A percentile compares a stretch with the other conserved stretches of the same genome.
phyloP scores from a whole-genome alignment of 2,888 invertebrate species.

The Alloplasta piceator region DNA sequence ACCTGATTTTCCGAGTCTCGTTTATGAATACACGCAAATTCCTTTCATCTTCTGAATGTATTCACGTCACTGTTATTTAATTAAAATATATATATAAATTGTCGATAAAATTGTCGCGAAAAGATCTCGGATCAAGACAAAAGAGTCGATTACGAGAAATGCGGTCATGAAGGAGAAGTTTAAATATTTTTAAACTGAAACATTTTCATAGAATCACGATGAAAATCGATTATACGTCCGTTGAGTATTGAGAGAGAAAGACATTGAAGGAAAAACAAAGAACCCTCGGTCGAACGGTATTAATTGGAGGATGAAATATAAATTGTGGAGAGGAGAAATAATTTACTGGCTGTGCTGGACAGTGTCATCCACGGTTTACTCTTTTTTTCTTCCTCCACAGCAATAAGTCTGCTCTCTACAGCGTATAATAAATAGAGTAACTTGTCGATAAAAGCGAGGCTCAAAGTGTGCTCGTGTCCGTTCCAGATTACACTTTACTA shows the following conservation, averaged over 20 bases:
- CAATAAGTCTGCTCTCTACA: constrained; percentile 49
- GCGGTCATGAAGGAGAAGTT: not conserved
- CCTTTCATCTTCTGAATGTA: constrained; percentile 11
- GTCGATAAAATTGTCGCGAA: constrained; percentile 27
- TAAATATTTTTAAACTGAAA: not conserved
- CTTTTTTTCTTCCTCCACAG: not conserved
- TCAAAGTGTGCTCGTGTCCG: constrained; percentile 68
- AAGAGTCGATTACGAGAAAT: constrained; percentile 33
- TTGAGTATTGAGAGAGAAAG: too few species aligned
- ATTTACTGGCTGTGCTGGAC: constrained; percentile 45
- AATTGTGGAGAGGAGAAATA: constrained; percentile 22
- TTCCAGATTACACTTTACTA: constrained; percentile 67
- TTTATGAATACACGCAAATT: constrained; percentile 12
- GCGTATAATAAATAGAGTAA: constrained; percentile 72
- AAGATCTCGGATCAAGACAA: constrained; percentile 42
- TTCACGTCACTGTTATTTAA: not conserved
- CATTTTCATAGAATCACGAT: too few species aligned
- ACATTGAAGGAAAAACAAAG: too few species aligned
- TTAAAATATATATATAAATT: not conserved
- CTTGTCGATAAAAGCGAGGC: constrained; percentile 73
- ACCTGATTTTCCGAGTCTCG: constrained; percentile 7
- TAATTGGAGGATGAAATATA: not conserved
- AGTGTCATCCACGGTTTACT: constrained; percentile 9
- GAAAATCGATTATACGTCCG: too few species aligned
- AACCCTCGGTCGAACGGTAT: not conserved